Percentiles rank a stretch among this genome's conserved stretches.
phyloP scores from a whole-genome alignment of 2,888 invertebrate genomes.

The Sylvicola cinctus region DNA sequence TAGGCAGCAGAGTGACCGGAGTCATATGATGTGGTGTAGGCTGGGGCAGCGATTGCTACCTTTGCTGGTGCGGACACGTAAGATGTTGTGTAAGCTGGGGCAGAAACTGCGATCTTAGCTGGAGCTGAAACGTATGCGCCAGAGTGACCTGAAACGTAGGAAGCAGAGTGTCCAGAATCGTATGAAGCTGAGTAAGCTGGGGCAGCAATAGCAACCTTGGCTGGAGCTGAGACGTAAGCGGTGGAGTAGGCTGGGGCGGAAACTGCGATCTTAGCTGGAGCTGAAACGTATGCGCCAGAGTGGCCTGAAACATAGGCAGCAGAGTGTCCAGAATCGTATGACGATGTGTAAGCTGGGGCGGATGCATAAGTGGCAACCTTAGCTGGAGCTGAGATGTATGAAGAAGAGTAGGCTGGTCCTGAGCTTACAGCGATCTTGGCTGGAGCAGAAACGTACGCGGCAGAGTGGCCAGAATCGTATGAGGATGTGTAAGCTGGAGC shows the following conservation, averaged over 20 bases:
- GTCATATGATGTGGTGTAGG: conserved; percentile 10
- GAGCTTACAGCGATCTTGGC: no score
- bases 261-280: conserved; percentile 8
- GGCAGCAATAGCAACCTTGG: conserved; percentile 6
- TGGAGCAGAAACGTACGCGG: no score
- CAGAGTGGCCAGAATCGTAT: no score
- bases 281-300: conserved; percentile 9
- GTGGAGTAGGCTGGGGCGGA: conserved; percentile 11
- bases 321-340: conserved; percentile 6
- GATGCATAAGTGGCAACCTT: no score
- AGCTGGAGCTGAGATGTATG: no score
- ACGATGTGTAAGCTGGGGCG: no score
- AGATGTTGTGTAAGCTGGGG: conserved; percentile 4
- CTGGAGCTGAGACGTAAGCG: conserved; percentile 9
- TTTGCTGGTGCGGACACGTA: conserved; percentile 5
- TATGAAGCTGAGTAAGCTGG: conserved; percentile 3
- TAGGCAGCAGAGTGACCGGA: no score
- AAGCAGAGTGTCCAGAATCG: conserved; percentile 11
- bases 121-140: conserved; percentile 8
- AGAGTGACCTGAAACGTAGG: conserved; percentile 9
- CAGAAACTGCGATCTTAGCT: conserved; percentile 1
- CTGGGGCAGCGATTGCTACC: conserved; percentile 9
- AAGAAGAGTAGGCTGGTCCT: no score
- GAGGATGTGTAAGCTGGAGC: no score
- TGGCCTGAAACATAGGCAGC: conserved; percentile 14